Conservation (phyloP, 2,113 vertebrate species). For the Eleginops maclovinus region DNA sequence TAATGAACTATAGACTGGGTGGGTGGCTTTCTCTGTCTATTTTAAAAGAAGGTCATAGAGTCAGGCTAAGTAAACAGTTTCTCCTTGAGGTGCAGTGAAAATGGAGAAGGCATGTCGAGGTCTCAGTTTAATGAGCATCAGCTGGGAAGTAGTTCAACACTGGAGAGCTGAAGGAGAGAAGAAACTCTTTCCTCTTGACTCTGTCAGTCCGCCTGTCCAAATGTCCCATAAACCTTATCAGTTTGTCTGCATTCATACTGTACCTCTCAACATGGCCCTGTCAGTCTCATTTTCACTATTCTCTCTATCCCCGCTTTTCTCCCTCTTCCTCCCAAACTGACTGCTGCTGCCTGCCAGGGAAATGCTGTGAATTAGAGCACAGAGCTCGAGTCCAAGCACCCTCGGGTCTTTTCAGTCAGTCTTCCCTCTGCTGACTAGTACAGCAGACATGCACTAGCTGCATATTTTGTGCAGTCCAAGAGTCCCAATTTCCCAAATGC, state of each 20-base stretch:
- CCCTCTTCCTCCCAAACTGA: constrained; percentile 37
- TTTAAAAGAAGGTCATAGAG: constrained; percentile 16
- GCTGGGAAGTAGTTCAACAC: constrained; percentile 50
- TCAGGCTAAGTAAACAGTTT: constrained; percentile 15
- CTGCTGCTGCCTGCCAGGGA: constrained; percentile 63
- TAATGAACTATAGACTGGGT: not conserved
- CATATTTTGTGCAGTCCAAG: constrained; percentile 61
- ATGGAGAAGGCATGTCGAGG: not conserved
- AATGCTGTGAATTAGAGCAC: constrained; percentile 73
- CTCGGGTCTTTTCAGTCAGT: constrained; percentile 72
- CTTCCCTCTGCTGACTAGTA: constrained; percentile 68
- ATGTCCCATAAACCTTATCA: constrained; percentile 40
- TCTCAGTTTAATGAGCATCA: constrained; percentile 37
- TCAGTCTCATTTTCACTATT: constrained; percentile 40
- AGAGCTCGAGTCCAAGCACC: constrained; percentile 66
- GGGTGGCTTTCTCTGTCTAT: not conserved
- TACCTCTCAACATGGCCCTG: not conserved
- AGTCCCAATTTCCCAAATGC: constrained; percentile 61
- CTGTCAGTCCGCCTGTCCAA: constrained; percentile 18
- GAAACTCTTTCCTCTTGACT: constrained; percentile 1
- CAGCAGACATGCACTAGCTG: constrained; percentile 68
- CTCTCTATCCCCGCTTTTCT: constrained; percentile 25
- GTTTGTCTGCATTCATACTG: constrained; percentile 43
- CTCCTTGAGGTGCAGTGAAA: constrained; percentile 49
- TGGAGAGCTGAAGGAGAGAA: constrained; percentile 30